Conservation (phyloP, 2,888 invertebrate species). For the Andrena camellia region DNA sequence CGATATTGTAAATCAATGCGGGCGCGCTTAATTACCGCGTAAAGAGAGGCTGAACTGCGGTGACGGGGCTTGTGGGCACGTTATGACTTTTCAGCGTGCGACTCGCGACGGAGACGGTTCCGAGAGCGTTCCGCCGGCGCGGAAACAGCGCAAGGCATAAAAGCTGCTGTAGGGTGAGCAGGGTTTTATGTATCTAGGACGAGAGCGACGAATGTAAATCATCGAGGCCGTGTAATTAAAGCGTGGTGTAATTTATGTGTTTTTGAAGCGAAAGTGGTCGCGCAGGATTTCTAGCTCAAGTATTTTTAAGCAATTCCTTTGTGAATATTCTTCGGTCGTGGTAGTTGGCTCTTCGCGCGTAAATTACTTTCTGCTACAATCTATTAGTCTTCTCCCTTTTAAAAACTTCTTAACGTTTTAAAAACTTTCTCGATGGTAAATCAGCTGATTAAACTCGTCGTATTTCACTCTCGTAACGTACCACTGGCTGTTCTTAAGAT, state of each 20-base stretch:
- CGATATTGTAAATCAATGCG: slow-evolving; percentile 78
- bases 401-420: too few relatives aligned
- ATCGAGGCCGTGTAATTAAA: slow-evolving; percentile 32
- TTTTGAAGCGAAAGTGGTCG: not conserved
- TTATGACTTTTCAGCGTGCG: not conserved
- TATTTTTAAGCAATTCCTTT: not conserved
- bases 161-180: slow-evolving; percentile 10
- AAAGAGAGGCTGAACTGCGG: slow-evolving; percentile 71
- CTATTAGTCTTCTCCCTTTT: too few relatives aligned
- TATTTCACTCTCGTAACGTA: too few relatives aligned
- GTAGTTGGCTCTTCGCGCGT: too few relatives aligned
- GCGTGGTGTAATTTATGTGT: slow-evolving; percentile 14
- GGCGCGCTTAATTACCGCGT: slow-evolving; percentile 77
- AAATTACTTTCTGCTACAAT: too few relatives aligned
- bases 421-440: too few relatives aligned
- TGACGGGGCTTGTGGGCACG: not conserved
- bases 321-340: too few relatives aligned
- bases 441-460: too few relatives aligned
- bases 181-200: not conserved
- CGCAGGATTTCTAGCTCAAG: slow-evolving; percentile 3
- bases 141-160: slow-evolving; percentile 26
- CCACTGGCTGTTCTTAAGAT: not conserved
- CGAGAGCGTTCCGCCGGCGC: slow-evolving; percentile 16
- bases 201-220: slow-evolving; percentile 34
- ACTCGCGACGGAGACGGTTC: slow-evolving; percentile 50